A percentile compares a stretch with the other conserved stretches of the same genome.
phyloP scores from a whole-genome alignment of 2,797 vertebrate genomes.

The Rhinella marina region DNA sequence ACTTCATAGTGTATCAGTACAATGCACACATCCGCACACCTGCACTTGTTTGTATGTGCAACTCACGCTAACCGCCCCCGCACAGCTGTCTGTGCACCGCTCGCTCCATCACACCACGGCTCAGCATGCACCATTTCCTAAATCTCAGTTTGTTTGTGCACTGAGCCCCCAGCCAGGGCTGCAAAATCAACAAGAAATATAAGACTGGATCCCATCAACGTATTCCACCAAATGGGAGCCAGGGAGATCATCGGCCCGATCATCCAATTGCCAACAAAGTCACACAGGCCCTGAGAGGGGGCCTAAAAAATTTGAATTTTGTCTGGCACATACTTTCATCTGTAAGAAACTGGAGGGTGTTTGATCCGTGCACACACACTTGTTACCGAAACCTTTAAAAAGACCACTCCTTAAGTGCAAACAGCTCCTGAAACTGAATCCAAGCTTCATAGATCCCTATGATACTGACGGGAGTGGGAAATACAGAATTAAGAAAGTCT shows the following conservation, averaged over 20 bases:
- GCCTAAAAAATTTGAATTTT: neutral
- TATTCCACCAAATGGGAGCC: neutral
- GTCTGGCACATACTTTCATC: neutral
- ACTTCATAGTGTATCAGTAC: conserved; percentile 20
- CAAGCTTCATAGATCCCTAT: no score
- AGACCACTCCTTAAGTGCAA: no score
- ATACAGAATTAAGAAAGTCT: no score
- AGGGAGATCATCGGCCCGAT: neutral
- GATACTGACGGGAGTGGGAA: no score
- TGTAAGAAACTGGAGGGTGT: no score
- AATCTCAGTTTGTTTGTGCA: neutral
- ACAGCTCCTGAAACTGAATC: no score
- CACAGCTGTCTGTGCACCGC: conserved; percentile 38
- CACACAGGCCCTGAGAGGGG: neutral
- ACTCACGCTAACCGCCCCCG: conserved; percentile 19
- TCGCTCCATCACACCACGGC: neutral
- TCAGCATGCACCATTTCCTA: neutral
- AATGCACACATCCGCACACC: conserved; percentile 57
- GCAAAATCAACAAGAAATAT: neutral
- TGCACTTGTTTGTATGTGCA: conserved; percentile 52
- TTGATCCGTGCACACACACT: no score
- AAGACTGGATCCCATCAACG: neutral
- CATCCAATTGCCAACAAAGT: no score
- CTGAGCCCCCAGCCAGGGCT: neutral
- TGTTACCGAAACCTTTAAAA: no score